Evolutionary conservation across 2,888 invertebrate genomes (phyloP).

Genomic region (Drosophila lutescens): DNA sequence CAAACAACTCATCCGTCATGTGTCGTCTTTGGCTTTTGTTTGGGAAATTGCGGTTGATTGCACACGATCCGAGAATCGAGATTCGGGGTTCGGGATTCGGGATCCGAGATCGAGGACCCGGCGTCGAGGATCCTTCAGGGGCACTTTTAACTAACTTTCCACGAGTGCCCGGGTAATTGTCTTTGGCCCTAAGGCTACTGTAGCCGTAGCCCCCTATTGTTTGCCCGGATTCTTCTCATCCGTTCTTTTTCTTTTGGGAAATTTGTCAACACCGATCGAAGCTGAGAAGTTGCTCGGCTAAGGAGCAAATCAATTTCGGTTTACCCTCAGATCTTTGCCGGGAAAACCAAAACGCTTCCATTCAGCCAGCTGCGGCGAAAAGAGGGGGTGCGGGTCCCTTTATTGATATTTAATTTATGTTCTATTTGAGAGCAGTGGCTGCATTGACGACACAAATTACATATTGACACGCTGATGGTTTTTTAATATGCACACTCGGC

Average conservation of each 20-base stretch:
- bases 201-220: constrained; percentile 43
- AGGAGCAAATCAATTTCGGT: constrained; percentile 63
- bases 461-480: constrained; percentile 82
- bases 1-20: constrained; percentile 67
- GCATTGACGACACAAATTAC: constrained; percentile 77
- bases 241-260: constrained; percentile 30
- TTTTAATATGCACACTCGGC: constrained; percentile 75
- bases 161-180: constrained; percentile 64
- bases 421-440: constrained; percentile 67
- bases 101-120: constrained; percentile 29
- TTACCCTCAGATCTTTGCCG: constrained; percentile 55
- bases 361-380: constrained; percentile 27
- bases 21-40: constrained; percentile 55
- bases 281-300: constrained; percentile 44
- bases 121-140: constrained; percentile 35
- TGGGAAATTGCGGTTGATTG: constrained; percentile 78
- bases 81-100: constrained; percentile 43
- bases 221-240: constrained; percentile 2
- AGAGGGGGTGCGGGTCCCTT: constrained; percentile 38
- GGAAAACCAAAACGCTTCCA: constrained; percentile 1
- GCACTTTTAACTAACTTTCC: constrained; percentile 68
- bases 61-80: constrained; percentile 66
- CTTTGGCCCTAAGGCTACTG: constrained; percentile 51
- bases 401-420: constrained; percentile 78
- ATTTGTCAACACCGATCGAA: constrained; percentile 63